Percentiles rank a stretch among this genome's conserved stretches.
Evolutionary conservation across 2,888 invertebrate genomes (phyloP).

Genomic region (Vanessa cardui): DNA sequence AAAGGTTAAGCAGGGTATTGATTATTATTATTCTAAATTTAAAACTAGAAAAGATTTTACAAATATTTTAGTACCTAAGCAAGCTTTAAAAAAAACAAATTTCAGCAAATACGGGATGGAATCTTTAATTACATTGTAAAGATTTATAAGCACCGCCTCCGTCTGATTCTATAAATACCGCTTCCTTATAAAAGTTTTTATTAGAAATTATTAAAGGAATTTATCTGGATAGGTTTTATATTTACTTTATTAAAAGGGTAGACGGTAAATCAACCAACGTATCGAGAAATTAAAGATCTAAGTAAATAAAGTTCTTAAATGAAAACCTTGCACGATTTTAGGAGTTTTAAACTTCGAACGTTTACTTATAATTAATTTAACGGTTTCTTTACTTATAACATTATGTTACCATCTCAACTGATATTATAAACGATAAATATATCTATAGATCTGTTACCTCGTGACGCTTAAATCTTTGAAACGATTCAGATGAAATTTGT

Average conservation of each 20-base stretch:
- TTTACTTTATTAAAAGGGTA: constrained; percentile 15
- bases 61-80: too few relatives aligned
- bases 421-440: too few relatives aligned
- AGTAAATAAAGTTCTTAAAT: constrained; percentile 23
- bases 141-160: constrained; percentile 28
- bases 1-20: too few relatives aligned
- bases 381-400: too few relatives aligned
- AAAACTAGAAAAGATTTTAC: too few relatives aligned
- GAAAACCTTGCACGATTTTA: constrained; percentile 13
- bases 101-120: constrained; percentile 17
- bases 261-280: constrained; percentile 15
- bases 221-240: constrained; percentile 2
- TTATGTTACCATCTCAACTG: too few relatives aligned
- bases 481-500: too few relatives aligned
- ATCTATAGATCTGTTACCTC: too few relatives aligned
- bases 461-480: too few relatives aligned
- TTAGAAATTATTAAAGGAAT: constrained; percentile 23
- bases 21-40: too few relatives aligned
- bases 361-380: constrained; percentile 1
- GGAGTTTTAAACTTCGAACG: constrained; percentile 5
- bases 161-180: constrained; percentile 22
- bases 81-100: constrained; percentile 8
- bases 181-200: constrained; percentile 23
- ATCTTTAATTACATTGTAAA: constrained; percentile 27
- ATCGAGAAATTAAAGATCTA: constrained; percentile 24